Evolutionary conservation across 2,888 invertebrate genomes (phyloP), one percentile per base, ranked within the genome.

Genomic region (Ellobium chinense): DNA sequence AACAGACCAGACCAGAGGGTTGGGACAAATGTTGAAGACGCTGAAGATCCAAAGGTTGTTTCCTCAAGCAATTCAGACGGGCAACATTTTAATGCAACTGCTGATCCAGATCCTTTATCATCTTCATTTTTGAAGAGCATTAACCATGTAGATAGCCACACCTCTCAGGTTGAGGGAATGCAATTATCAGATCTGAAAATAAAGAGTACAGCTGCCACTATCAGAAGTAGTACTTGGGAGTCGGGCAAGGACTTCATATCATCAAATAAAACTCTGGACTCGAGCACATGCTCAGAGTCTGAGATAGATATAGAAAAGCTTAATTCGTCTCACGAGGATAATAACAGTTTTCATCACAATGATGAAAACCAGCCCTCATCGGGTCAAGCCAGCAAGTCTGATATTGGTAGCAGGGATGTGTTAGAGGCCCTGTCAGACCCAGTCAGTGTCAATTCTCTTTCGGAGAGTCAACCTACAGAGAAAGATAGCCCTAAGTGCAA

Each of bases 291-390:
- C 68, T 74, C 74, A n/a, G 74, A 74, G 31, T 68, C 74, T 75
- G 76, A 76, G 7, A 56, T 58, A 65, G 72, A 81, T 77, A 60
- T 77, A 27, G 77, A 65, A 58, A 69, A 66, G 29, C 72, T 62
- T n/a, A 72, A 77, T 39, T 56, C 77, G 24, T 77, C 65, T 72
- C 63, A 66, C 37, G 81, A 77, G 29, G 66, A 66, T 9, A 58
- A 73, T 21, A 56, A 27, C 9, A 60, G 31, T 24, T n/a, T 5
- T 39, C 54, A 77, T n/a, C 37, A 37, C 31, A 37, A 21, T 34
- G 46, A 69, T n/a, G n/a, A n/a, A n/a, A n/a, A n/a, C n/a, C n/a
- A n/a, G n/a, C n/a, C n/a, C n/a, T n/a, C n/a, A n/a, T n/a, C n/a
- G n/a, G n/a, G n/a, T n/a, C n/a, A n/a, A n/a, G n/a, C n/a, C n/a